Conservation (phyloP, 2,113 vertebrate species). For the Peromyscus leucopus region DNA sequence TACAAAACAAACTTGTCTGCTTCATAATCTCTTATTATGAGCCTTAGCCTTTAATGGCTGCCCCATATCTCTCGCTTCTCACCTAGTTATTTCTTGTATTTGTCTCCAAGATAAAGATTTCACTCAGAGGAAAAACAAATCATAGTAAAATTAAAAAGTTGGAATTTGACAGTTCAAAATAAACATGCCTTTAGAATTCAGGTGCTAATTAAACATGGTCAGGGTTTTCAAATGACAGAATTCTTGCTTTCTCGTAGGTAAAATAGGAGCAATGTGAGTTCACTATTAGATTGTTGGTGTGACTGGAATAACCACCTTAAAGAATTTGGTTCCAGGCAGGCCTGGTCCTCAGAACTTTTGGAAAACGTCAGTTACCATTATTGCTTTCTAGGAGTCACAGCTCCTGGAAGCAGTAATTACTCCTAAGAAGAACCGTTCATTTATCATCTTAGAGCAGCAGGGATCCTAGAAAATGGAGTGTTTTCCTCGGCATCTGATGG, state of each 20-base stretch:
- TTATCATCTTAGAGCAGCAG: not conserved
- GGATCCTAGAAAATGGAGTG: not conserved
- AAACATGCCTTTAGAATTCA: conserved; percentile 1
- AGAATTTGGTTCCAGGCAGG: not conserved
- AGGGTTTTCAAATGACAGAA: not conserved
- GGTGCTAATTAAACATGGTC: not conserved
- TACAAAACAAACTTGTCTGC: not conserved
- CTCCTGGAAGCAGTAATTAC: not conserved
- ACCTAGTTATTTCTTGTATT: not conserved
- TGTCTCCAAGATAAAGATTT: not conserved
- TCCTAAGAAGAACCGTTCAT: not conserved
- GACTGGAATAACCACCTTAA: not conserved
- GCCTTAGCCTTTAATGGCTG: not conserved
- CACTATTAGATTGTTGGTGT: not conserved
- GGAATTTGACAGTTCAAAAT: not conserved
- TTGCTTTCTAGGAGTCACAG: not conserved
- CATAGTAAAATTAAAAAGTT: not conserved
- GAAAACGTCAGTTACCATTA: not conserved
- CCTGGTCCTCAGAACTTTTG: not conserved
- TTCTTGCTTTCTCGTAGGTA: not conserved
- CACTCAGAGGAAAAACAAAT: not conserved
- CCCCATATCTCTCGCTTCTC: too few relatives aligned
- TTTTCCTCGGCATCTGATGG: not conserved
- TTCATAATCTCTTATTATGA: not conserved
- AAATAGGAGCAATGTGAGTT: not conserved